A percentile compares a stretch with the other conserved stretches of the same genome.
phyloP scores from a whole-genome alignment of 2,797 vertebrate species.

The Dicrostonyx torquatus region DNA sequence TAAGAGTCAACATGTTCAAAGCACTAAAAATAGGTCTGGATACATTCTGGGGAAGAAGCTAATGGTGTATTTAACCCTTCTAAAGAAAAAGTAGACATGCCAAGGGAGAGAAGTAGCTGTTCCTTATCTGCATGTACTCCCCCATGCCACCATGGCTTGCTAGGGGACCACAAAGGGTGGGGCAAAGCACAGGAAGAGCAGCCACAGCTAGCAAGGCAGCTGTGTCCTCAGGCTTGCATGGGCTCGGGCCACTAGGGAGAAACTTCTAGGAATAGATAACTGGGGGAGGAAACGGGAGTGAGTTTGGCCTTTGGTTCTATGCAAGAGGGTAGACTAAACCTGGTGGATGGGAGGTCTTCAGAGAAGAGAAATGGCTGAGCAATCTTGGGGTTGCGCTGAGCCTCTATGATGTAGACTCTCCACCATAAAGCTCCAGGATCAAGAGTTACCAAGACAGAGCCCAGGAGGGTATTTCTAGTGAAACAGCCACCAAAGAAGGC shows the following conservation, averaged over 20 bases:
- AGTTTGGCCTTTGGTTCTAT: fast-evolving
- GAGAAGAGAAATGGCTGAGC: not conserved
- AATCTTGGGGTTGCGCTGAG: fast-evolving
- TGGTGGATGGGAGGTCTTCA: not conserved
- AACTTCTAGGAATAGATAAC: not conserved
- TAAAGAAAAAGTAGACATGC: not conserved
- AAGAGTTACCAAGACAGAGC: not conserved
- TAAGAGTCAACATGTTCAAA: conserved; percentile 85
- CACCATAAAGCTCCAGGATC: fast-evolving
- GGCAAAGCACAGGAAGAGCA: not conserved
- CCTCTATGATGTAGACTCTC: not conserved
- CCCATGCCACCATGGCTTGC: not conserved
- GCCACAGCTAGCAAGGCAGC: not conserved
- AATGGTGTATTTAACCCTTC: conserved; percentile 62
- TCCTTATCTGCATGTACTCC: too few species aligned
- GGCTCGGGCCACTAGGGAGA: not conserved
- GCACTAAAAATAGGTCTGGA: conserved; percentile 81
- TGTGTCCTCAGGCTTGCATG: not conserved
- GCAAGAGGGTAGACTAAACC: not conserved
- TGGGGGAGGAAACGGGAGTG: not conserved
- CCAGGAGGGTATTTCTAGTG: not conserved
- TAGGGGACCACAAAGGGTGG: not conserved
- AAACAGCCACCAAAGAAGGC: not conserved
- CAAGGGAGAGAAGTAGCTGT: not conserved
- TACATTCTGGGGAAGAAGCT: conserved; percentile 72